Evolutionary conservation across 2,113 vertebrate species (phyloP), one percentile per base, ranked within the genome.

Genomic region (Glareola pratincola): DNA sequence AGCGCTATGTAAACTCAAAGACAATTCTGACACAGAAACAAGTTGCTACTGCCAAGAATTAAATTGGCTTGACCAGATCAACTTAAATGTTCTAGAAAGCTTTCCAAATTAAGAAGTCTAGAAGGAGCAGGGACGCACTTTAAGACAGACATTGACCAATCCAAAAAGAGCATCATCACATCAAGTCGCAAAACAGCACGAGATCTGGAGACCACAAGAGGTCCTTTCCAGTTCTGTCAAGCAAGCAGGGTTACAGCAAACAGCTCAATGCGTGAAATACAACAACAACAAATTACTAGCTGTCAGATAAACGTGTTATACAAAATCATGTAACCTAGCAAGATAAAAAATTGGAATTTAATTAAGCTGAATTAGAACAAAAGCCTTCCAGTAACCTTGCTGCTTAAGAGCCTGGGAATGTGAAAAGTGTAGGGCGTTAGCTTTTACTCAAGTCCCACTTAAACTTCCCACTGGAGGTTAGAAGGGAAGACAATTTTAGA

Each of bases 281-380:
- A 62, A 78, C 48, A 36, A 43, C 17, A 27, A 19, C 60, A 53
- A 27, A 48, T 27, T 54, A 43, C 81, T 41, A 62, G 29, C 21
- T 85, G 74, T 34, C 85, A 90, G 54, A 76, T 59, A 74, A 88
- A 77, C 0, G 16, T 57, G 45, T 48, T 68, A 74, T 43, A 89
- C 60, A 71, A 77, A 66, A 85, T 63, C 59, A 77, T 4, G 37
- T 73, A 88, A 82, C 45, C 57, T 36, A 76, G 34, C 29, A 81
- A 75, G 80, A 88, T n/a, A 95, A 36, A 76, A 87, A 95, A 95
- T 12, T 68, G 86, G 89, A 90, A 90, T 89, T 96, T 87, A 94
- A 94, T 92, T 88, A 94, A 92, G 79, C 22, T 78, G 57, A 96
- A 92, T 54, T 89, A 90, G 91, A 96, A 53, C 89, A 91, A 95